phyloP scores from a whole-genome alignment of 2,888 invertebrate species.

The Stictocephala bisonia region DNA sequence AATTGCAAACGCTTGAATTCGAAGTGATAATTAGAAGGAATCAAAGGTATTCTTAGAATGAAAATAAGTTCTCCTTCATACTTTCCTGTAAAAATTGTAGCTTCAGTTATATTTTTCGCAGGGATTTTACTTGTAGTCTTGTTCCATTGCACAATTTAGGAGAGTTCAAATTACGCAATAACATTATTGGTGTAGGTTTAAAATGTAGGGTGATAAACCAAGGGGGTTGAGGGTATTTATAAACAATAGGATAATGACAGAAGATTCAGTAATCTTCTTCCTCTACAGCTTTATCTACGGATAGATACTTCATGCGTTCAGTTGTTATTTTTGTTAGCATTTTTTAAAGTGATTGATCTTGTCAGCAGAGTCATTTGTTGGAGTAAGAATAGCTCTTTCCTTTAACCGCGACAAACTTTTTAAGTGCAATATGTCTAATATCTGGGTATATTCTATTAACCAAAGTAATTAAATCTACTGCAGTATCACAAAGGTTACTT shows the following conservation, averaged over 20 bases:
- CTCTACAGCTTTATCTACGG: conserved; percentile 33
- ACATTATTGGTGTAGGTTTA: conserved; percentile 55
- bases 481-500: conserved; percentile 1
- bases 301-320: conserved; percentile 20
- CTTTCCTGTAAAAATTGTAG: conserved; percentile 41
- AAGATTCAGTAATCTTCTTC: conserved; percentile 25
- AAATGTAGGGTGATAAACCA: no score
- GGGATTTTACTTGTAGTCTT: conserved; percentile 51
- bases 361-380: conserved; percentile 6
- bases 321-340: conserved; percentile 21
- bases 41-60: conserved; percentile 56
- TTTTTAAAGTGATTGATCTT: conserved; percentile 32
- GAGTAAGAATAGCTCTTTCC: conserved; percentile 36
- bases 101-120: conserved; percentile 51
- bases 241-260: conserved; percentile 43
- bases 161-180: conserved; percentile 56
- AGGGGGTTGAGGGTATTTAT: no score
- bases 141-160: conserved; percentile 58
- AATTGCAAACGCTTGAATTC: conserved; percentile 57
- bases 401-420: conserved; percentile 5
- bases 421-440: background rate
- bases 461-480: background rate
- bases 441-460: background rate
- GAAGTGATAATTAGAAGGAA: conserved; percentile 52
- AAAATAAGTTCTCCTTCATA: conserved; percentile 1